Base-by-base conservation (phyloP, 2,113 vertebrate genomes). In the Hiodon tergisus region DNA sequence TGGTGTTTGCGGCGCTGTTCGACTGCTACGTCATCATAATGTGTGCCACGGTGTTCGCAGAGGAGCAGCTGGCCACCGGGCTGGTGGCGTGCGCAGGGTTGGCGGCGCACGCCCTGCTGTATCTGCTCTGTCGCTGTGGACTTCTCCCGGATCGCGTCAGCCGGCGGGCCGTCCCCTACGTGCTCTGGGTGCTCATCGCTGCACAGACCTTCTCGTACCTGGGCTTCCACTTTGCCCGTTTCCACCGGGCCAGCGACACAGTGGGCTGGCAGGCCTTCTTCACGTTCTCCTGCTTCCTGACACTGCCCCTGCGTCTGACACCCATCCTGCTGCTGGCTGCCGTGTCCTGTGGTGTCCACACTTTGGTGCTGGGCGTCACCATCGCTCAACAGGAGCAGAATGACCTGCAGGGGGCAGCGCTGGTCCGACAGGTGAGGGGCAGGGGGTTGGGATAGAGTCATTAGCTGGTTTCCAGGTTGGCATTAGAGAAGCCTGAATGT, bases 191-290 rank as follows among this genome's bases (percentile, higher is more conserved):
- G 75, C 92, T 96, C 70, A 88, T 96, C 61, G 86, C 89, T 0
- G 84, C 93, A 0, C 95, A 98, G 81, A 85, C 97, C 68, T 90
- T 97, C 74, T 94, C 92, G 67, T 95, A 96, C 86, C 81, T 94
- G 86, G 89, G 91, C 0, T 88, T 98, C 55, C 93, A 92, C 85
- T 94, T 91, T 16, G 78, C 88, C 10, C 83, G 75, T 0, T 89
- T 89, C 11, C 89, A 92, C 0, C 91, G 93, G 0, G 93, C 92
- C 78, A 90, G 94, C 1, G 94, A 98, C 89, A 92, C 95, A 0
- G 95, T 93, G 73, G 96, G 95, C 69, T 98, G 96, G 96, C 95
- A 95, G 85, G 89, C 91, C 2, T 98, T 98, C 84, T 98, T 98
- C 67, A 81, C 88, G 67, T 97, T 97, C 89, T 95, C 93, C 76